Base-by-base conservation (phyloP, 2,888 invertebrate species). In the Polia nebulosa region DNA sequence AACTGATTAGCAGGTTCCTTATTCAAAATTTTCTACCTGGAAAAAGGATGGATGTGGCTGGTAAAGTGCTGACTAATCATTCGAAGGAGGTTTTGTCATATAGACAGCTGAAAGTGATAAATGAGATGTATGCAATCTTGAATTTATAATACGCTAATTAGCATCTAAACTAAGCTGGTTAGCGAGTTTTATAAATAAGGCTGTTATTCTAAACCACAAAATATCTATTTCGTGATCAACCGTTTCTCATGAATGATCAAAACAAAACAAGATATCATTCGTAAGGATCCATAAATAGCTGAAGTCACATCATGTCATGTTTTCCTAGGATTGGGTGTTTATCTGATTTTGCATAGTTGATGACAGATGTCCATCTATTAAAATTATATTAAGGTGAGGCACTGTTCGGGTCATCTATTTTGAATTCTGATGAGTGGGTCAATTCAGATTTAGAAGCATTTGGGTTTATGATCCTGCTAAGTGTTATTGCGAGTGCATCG, bases 381-480 rank as follows among this genome's bases (percentile, higher is more conserved):
- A n/a, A 57, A 58, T 67, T 32, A 44, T 34, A n/a, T 58, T 55
- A 27, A 59, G 41, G 15, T 8, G 36, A 39, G 66, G 51, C 49
- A 62, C 47, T 36, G 55, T 47, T 41, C 27, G 13, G 41, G 15
- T 53, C 27, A 25, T 52, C 32, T 49, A 39, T 49, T 20, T 47
- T 51, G n/a, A n/a, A 25, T 49, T 73, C 47, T 27, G 34, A 56
- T 52, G 29, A 68, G 59, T 68, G 20, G 68, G 64, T 75, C 56
- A 69, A 51, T 61, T 11, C 32, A 49, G 36, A 17, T 39, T 71
- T 45, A 65, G 3, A 51, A 56, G 20, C 32, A 73, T 63, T 32
- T 65, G 27, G 56, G 58, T 69, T 69, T 80, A 62, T 73, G 25
- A 58, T 9, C 27, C n/a, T 61, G 29, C 17, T 53, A 59, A 61